These are phyloP conservation scores for Ptychobarbus kaznakovi DNA, from an alignment of 2,797 vertebrate species.

Conservation along the genomic window DNA sequence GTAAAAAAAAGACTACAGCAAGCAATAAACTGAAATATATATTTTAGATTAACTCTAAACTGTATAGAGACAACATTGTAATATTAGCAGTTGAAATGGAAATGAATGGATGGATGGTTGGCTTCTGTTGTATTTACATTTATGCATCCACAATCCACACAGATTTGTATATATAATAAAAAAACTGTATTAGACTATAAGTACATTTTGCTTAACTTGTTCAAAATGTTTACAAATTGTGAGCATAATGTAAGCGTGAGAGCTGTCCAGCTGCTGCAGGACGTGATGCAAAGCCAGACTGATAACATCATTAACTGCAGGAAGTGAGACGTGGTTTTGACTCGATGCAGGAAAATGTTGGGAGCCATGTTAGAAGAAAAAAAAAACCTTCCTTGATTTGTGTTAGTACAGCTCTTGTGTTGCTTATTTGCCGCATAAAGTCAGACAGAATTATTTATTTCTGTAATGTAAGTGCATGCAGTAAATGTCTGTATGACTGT, in stretches of 20 bases:
- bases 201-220: not conserved
- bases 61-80: not conserved
- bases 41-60: not conserved
- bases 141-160: not conserved
- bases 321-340: not conserved
- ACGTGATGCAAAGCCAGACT: not conserved
- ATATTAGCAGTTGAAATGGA: not conserved
- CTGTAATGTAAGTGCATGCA: not conserved
- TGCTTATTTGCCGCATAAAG: too few relatives aligned
- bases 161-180: too few relatives aligned
- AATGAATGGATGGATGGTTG: not conserved
- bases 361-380: not conserved
- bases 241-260: not conserved
- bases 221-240: not conserved
- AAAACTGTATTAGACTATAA: not conserved
- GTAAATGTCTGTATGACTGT: not conserved
- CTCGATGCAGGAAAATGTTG: not conserved
- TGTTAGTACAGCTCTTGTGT: too few relatives aligned
- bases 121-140: constrained; percentile 2
- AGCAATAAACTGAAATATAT: not conserved
- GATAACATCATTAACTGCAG: not conserved
- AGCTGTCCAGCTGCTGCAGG: not conserved
- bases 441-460: too few relatives aligned
- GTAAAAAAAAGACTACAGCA: not conserved
- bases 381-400: not conserved